Base-by-base conservation (phyloP, 2,113 vertebrate genomes). In the Entosphenus tridentatus region DNA sequence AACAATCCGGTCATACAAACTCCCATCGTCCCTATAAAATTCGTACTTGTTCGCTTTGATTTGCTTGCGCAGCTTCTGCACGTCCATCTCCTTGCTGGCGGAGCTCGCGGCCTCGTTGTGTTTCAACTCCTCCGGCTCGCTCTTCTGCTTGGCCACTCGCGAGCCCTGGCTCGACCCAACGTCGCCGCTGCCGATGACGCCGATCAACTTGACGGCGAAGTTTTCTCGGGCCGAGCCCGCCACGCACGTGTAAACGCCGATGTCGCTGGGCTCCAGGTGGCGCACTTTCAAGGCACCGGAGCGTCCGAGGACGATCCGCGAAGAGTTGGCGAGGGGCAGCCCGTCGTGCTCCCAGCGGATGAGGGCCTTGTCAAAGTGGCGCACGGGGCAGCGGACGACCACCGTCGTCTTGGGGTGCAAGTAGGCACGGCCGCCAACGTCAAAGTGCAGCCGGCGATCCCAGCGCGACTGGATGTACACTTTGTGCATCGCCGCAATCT, bases 341-440 rank as follows among this genome's bases (percentile, higher is more conserved):
- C 82, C 82, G 0, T 90, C 85, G 68, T 91, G 92, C 76, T 85
- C 81, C 90, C 90, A 95, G 3, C n/a, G 80, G 73, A 95, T 83
- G 17, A 79, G 80, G 2, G 79, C 73, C 70, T 87, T 92, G 68
- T 81, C 86, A 77, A 88, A 89, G 57, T 78, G 74, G 11, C 81
- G 75, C 54, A 90, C 83, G 0, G 89, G 90, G 71, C 90, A 95
- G 70, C 82, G 86, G 70, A 95, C 83, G 1, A 90, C 76, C 69
- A 92, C 78, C 0, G 87, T 87, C 1, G 88, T 89, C 75, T 85
- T 84, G n/a, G 87, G 87, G 12, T 89, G 80, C 8, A 95, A 72
- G 72, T 91, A 95, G 57, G 88, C 87, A 6, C 85, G 80, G 70
- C 85, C 82, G 0, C 90, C 89, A 0, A 92, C 14, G 0, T 82